Evolutionary conservation across 2,888 invertebrate species (phyloP).

Genomic region (Mactromeris polynyma): DNA sequence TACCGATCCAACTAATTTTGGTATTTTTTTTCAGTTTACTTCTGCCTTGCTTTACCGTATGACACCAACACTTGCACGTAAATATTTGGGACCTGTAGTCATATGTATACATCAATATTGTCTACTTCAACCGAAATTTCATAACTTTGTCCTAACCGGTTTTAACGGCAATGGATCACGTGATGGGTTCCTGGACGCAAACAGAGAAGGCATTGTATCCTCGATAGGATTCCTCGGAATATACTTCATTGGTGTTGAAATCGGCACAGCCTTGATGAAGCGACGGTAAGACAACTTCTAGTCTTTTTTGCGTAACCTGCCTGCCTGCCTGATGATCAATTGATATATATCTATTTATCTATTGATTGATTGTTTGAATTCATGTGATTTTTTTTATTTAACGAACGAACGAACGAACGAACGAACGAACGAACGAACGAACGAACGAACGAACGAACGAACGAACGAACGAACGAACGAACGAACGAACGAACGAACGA

Average conservation of each 20-base stretch:
- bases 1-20: too few relatives aligned
- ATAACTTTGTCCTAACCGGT: conserved; percentile 90
- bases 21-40: conserved; percentile 88
- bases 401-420: too few relatives aligned
- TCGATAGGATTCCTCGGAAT: conserved; percentile 94
- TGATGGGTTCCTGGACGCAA: conserved; percentile 91
- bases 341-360: too few relatives aligned
- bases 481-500: too few relatives aligned
- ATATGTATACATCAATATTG: conserved; percentile 90
- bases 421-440: too few relatives aligned
- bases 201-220: conserved; percentile 96
- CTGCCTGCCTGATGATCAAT: too few relatives aligned
- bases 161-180: conserved; percentile 68
- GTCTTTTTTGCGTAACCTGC: not conserved
- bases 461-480: too few relatives aligned
- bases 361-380: too few relatives aligned
- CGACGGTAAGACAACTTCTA: conserved; percentile 63
- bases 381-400: too few relatives aligned
- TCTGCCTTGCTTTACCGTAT: conserved; percentile 90
- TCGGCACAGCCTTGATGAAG: conserved; percentile 73
- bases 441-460: too few relatives aligned
- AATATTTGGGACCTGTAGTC: conserved; percentile 89
- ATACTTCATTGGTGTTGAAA: conserved; percentile 91
- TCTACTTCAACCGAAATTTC: conserved; percentile 89
- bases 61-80: conserved; percentile 88